phyloP scores from a whole-genome alignment of 2,113 vertebrate genomes.

The Carassius auratus region DNA sequence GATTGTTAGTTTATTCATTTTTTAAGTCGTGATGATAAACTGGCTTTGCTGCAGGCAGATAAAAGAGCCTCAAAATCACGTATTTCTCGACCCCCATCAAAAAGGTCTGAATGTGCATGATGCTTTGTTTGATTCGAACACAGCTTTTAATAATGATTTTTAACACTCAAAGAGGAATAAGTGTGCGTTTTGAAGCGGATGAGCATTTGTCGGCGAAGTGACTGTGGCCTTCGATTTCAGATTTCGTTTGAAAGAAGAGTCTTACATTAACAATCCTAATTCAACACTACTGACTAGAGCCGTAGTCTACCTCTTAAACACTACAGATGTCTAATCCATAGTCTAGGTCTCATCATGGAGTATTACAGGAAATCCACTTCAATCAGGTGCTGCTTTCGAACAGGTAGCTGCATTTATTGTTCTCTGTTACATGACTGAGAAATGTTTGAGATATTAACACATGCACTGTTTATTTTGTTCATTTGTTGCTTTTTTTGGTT shows the following conservation, averaged over 20 bases:
- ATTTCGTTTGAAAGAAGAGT: slow-evolving; percentile 33
- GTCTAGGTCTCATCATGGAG: background rate
- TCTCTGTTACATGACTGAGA: slow-evolving; percentile 56
- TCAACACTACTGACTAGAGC: slow-evolving; percentile 49
- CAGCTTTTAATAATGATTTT: background rate
- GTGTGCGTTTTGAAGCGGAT: background rate
- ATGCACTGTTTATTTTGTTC: slow-evolving; percentile 14
- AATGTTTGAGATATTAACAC: slow-evolving; percentile 31
- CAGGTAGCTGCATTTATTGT: slow-evolving; percentile 49
- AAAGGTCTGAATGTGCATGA: slow-evolving; percentile 34
- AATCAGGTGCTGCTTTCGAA: slow-evolving; percentile 63
- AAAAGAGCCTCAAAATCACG: background rate
- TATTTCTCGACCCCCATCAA: background rate
- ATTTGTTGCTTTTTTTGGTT: slow-evolving; percentile 16
- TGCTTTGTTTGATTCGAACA: slow-evolving; percentile 7
- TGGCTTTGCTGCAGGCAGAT: background rate
- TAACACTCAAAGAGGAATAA: background rate
- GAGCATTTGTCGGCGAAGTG: too few relatives aligned
- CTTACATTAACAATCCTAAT: slow-evolving; percentile 39
- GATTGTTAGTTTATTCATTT: background rate
- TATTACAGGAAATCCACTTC: slow-evolving; percentile 39
- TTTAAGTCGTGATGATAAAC: background rate
- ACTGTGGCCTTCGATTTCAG: too few relatives aligned
- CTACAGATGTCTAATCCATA: slow-evolving; percentile 20
- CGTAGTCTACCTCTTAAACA: slow-evolving; percentile 55